Conservation (phyloP, 1,140 invertebrate genomes). For the Bombus turneri region DNA sequence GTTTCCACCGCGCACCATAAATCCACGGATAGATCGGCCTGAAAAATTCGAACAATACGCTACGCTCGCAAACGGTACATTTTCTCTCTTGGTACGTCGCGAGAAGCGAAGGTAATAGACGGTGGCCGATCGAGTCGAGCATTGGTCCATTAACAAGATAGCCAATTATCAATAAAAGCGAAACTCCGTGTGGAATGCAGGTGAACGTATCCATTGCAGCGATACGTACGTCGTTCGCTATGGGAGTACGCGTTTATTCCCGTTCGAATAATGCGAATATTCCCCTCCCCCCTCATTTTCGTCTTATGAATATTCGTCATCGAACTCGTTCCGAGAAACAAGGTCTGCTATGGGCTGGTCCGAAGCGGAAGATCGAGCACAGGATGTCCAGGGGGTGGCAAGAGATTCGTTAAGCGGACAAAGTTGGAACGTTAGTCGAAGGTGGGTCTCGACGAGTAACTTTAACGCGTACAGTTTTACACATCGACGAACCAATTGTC, state of each 20-base stretch:
- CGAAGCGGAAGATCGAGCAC: not conserved
- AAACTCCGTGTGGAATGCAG: conserved; percentile 29
- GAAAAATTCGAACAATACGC: not conserved
- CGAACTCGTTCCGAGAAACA: conserved; percentile 48
- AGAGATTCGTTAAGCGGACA: no score
- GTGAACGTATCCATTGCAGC: conserved; percentile 12
- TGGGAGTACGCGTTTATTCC: not conserved
- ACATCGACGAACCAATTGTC: not conserved
- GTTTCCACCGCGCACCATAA: not conserved
- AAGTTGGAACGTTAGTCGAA: no score
- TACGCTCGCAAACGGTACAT: not conserved
- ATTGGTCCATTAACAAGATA: conserved; percentile 6
- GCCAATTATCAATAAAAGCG: conserved; percentile 38
- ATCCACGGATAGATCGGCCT: not conserved
- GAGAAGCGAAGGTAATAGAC: no score
- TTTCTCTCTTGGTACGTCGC: not conserved
- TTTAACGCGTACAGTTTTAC: no score
- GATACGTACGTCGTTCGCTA: not conserved
- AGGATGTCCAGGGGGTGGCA: not conserved
- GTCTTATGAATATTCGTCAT: conserved; percentile 1
- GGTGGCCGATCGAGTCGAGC: not conserved
- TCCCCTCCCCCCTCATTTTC: no score
- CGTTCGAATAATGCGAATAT: no score
- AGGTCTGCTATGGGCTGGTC: not conserved
- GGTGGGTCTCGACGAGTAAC: no score